Evolutionary conservation across 2,888 invertebrate species (phyloP).

Genomic region (Epirrhoe tristata): DNA sequence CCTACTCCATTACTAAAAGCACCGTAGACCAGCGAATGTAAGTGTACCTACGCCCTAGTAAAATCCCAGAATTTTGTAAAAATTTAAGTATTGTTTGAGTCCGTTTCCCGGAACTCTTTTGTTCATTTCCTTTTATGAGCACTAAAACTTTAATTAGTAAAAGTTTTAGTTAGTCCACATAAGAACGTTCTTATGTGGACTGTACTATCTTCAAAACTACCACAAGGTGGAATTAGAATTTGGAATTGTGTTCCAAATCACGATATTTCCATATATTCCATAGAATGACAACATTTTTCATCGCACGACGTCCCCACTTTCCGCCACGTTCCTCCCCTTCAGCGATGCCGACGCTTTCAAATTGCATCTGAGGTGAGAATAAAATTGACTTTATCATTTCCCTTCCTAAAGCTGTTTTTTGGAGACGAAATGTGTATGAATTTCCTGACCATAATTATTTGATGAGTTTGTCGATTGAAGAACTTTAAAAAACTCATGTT

Average conservation of each 20-base stretch:
- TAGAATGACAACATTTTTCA: conserved; percentile 65
- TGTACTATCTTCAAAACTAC: conserved; percentile 28
- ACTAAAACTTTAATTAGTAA: conserved; percentile 4
- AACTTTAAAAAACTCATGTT: too few species aligned
- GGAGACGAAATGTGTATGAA: background rate
- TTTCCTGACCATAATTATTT: background rate
- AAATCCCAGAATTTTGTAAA: background rate
- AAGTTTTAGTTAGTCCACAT: too few species aligned
- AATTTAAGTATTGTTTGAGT: conserved; percentile 5
- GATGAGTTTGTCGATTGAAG: background rate
- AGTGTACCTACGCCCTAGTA: background rate
- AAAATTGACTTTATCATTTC: conserved; percentile 39
- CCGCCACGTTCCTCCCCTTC: conserved; percentile 41
- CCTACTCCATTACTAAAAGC: background rate
- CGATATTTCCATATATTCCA: conserved; percentile 54
- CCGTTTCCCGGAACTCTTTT: conserved; percentile 7
- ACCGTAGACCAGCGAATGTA: background rate
- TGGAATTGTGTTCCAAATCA: conserved; percentile 54
- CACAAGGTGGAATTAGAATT: conserved; percentile 33
- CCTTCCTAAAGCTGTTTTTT: background rate
- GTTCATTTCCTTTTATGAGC: conserved; percentile 8
- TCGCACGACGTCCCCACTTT: conserved; percentile 53
- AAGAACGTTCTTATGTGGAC: conserved; percentile 12
- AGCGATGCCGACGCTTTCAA: conserved; percentile 44
- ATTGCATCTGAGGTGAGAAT: conserved; percentile 52